These are phyloP conservation scores for Aphelenchoides fujianensis DNA, from an alignment of 1,140 invertebrate genomes.

Conservation along the genomic window DNA sequence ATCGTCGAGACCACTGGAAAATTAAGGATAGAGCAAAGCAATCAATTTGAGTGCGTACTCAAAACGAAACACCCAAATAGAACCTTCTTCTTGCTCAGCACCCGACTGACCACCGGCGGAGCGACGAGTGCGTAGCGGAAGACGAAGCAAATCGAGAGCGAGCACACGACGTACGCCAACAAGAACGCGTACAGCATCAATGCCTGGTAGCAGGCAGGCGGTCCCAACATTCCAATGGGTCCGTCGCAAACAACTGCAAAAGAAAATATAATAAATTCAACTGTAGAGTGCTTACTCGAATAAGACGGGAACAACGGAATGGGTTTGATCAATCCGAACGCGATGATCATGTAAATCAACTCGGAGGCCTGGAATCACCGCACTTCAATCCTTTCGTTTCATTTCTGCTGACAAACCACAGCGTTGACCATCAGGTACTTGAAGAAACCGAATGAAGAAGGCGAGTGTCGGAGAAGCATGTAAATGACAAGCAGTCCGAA, in stretches of 20 bases:
- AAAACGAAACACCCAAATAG: too few species aligned
- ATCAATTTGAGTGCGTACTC: too few species aligned
- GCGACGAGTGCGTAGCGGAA: background rate
- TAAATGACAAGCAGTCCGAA: background rate
- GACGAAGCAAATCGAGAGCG: background rate
- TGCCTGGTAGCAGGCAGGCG: background rate
- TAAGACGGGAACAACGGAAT: conserved; percentile 14
- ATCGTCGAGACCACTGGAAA: background rate
- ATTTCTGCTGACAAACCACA: background rate
- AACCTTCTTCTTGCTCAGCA: too few species aligned
- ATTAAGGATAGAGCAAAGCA: too few species aligned
- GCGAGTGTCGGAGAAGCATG: background rate
- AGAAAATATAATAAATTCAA: background rate
- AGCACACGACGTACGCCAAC: background rate
- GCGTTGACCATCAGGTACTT: conserved; percentile 8
- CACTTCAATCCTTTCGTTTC: too few species aligned
- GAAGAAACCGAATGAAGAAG: background rate
- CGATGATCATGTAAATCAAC: conserved; percentile 9
- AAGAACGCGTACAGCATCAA: background rate
- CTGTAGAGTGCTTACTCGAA: background rate
- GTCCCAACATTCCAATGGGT: background rate
- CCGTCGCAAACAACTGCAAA: background rate
- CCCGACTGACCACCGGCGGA: too few species aligned
- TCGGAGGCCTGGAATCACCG: background rate
- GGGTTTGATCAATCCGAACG: background rate